These are phyloP conservation scores for Drosophila guanche DNA, from an alignment of 1,140 invertebrate genomes.

Conservation along the genomic window DNA sequence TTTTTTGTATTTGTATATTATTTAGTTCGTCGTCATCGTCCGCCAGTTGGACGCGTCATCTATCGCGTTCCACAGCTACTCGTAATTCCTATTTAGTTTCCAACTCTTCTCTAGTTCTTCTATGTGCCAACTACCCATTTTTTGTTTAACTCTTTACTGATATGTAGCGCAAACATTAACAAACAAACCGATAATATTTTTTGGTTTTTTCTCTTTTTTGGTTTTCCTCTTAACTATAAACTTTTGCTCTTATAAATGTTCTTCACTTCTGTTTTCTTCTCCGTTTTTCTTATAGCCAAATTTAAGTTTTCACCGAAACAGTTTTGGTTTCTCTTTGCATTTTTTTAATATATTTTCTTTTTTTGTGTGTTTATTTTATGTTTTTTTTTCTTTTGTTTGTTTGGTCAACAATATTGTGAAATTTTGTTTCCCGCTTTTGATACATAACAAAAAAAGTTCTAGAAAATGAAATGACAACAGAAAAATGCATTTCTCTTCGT, in stretches of 20 bases:
- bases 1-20: conserved; percentile 48
- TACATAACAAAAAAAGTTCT: conserved; percentile 41
- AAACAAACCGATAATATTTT: conserved; percentile 83
- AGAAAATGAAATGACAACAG: conserved; percentile 69
- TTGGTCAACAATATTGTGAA: conserved; percentile 80
- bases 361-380: conserved; percentile 19
- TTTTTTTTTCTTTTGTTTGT: conserved; percentile 42
- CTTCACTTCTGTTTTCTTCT: conserved; percentile 41
- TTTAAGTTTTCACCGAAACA: conserved; percentile 50
- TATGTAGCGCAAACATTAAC: conserved; percentile 84
- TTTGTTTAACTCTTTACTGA: conserved; percentile 75
- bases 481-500: conserved; percentile 68
- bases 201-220: conserved; percentile 39
- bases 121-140: conserved; percentile 74
- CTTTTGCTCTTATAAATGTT: conserved; percentile 52
- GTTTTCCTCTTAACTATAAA: conserved; percentile 52
- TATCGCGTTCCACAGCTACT: conserved; percentile 31
- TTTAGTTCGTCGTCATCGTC: conserved; percentile 49
- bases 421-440: conserved; percentile 46
- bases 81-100: conserved; percentile 54
- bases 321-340: conserved; percentile 17
- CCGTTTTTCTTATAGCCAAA: conserved; percentile 67
- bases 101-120: conserved; percentile 65
- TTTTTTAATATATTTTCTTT: conserved; percentile 7
- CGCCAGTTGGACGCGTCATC: conserved; percentile 22